Base-by-base conservation (phyloP, 2,113 vertebrate genomes). In the Pholis gunnellus region DNA sequence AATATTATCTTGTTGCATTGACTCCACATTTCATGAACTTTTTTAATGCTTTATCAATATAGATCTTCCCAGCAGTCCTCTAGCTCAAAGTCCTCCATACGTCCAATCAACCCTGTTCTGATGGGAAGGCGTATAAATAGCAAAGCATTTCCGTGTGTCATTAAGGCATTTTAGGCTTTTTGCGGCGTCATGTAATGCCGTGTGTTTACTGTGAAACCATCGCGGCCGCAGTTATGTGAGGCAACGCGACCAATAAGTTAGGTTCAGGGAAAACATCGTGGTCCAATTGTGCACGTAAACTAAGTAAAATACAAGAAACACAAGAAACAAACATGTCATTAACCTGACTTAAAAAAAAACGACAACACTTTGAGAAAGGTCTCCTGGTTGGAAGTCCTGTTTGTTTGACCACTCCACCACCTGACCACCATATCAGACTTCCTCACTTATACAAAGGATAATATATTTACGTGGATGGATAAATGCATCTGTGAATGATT, bases 71-170 rank as follows among this genome's bases (percentile, higher is more conserved):
- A 52, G 44, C 25, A 9, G 31, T 27, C n/a, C 22, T 56, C 59
- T 44, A 50, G 31, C 59, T 81, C 44, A 15, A 52, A 46, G 57
- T 63, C 40, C 72, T 52, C 25, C 14, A 59, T 57, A 34, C 17
- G 20, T 63, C 74, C 44, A 42, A 42, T 34, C 1, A 46, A 42
- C 40, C 40, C 2, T n/a, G 40, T 15, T 46, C 44, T 46, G 13
- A 46, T 46, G 13, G 44, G 44, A 46, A 46, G 44, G 44, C 15
- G 44, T 46, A 46, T 5, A 46, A 11, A 46, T 17, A 48, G 48
- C 7, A 20, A 50, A 13, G 18, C 7, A n/a, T n/a, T n/a, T 54
- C 20, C 2, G 22, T n/a, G 9, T n/a, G 22, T n/a, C 52, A 50
- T 6, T 20, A 50, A 2, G 6, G 7, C 44, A 7, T 18, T 50